A percentile compares a stretch with the other conserved stretches of the same genome.
Conservation (phyloP, 1,140 invertebrate species). For the Drosophila cardini region DNA sequence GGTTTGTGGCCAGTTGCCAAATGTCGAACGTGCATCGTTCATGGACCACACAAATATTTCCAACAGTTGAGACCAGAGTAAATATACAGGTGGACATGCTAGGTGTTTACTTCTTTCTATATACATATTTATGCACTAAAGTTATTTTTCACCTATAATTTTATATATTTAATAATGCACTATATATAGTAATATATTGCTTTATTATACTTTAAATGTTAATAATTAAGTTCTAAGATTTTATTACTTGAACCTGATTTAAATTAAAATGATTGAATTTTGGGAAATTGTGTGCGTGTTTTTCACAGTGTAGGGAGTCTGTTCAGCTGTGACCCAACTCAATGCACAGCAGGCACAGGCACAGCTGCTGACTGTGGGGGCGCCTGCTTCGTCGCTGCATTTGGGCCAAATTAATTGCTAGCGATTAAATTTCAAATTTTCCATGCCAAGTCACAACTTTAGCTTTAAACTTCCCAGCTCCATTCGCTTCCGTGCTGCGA, state of each 20-base stretch:
- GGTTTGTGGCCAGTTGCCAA: conserved; percentile 67
- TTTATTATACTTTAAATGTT: no score
- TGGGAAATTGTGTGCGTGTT: neutral
- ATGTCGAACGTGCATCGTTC: conserved; percentile 69
- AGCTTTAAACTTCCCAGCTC: conserved; percentile 8
- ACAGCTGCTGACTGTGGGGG: conserved; percentile 49
- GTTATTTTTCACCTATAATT: no score
- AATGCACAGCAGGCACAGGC: conserved; percentile 64
- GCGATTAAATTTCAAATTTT: conserved; percentile 84
- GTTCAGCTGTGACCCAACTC: conserved; percentile 61
- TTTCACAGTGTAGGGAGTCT: conserved; percentile 1
- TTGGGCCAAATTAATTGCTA: conserved; percentile 79
- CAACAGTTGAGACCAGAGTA: conserved; percentile 12
- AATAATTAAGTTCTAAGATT: no score
- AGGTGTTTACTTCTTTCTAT: conserved; percentile 12
- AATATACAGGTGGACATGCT: conserved; percentile 78
- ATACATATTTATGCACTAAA: no score
- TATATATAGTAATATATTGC: no score
- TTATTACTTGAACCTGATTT: no score
- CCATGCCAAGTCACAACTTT: conserved; percentile 64
- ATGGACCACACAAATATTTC: conserved; percentile 59
- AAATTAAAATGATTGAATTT: no score
- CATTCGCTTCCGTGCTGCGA: conserved; percentile 74
- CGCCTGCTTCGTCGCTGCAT: conserved; percentile 56
- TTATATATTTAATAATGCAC: no score